Evolutionary conservation across 2,113 vertebrate genomes (phyloP), one percentile per base, ranked within the genome.

Genomic region (Salvelinus alpinus): DNA sequence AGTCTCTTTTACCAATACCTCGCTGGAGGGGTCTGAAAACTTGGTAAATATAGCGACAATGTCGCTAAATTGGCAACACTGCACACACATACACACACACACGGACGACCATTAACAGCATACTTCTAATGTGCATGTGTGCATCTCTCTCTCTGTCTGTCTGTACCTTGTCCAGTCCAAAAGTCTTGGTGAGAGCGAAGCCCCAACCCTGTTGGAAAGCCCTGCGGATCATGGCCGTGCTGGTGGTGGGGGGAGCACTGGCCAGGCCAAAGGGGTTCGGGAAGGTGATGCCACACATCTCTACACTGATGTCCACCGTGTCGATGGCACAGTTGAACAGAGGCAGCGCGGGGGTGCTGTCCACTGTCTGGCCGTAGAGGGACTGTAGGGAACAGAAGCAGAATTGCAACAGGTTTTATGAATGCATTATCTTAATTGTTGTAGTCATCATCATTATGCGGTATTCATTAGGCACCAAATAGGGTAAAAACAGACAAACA

Each of bases 111-210:
- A 44, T 44, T 11, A 44, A 44, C 38, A 44, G 9, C 38, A 44
- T 44, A 44, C 9, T 44, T 44, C 2, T 11, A 44, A 44, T 11
- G 9, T 2, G 9, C 38, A 11, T 44, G 38, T 44, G 38, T 44
- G 9, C 9, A 3, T 44, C 38, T 12, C 38, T 44, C 38, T 44
- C 9, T 44, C 9, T 44, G 8, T 44, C 6, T 44, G 38, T 44
- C 38, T 44, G 38, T 91, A 95, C 95, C 95, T 98, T 98, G 88
- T 99, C 93, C 80, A 98, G 89, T 65, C 94, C 95, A 83, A 98
- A 98, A 0, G 96, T 98, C 91, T 98, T 98, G 77, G 97, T 98
- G 78, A 98, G 84, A 78, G 96, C 95, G 73, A 98, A 98, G 66
- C 93, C 95, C 96, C 96, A 97, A 47, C 96, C 96, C 71, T 96